Evolutionary conservation across 2,888 invertebrate species (phyloP), one percentile per base, ranked within the genome.

Genomic region (Graphium colonna): DNA sequence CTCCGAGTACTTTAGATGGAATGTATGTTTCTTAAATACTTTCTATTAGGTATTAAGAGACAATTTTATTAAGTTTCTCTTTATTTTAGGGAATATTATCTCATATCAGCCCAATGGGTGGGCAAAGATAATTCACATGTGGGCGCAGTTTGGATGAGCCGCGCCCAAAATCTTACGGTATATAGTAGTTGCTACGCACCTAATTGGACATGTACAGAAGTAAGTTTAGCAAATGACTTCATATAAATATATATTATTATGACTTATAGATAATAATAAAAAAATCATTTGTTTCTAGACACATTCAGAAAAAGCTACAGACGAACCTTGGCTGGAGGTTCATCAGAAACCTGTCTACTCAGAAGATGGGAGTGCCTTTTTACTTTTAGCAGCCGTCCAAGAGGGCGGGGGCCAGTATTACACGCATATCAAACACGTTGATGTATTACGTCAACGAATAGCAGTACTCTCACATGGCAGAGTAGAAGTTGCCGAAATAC

Each of bases 61-160:
- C n/a, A 21, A 21, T 21, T 21, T 3, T 21, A 21, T 21, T 5
- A 5, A 5, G 2, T 21, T 21, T 21, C 21, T 2, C 5, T 21
- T 21, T 5, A 5, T 88, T 87, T 38, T 88, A 97, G 97, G 84
- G 97, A 98, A 74, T 95, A 94, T 89, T 98, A 98, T 89, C 90
- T 98, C 77, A 97, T 96, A 77, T 95, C 96, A 65, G 97, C 97
- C 57, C 94, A 95, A 60, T 98, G 98, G 98, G 93, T 96, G 68
- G 94, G 95, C 69, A 92, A 93, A 72, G 92, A 92, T 69, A 94
- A 95, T 79, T 91, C 92, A 58, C 93, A 95, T 76, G 92, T 98
- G 61, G 93, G 95, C 47, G 95, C 96, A 46, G 95, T 97, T 52
- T 98, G 97, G 96, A 95, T 97, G 93, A 97, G 97, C 81, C 92